Conservation (phyloP, 1,140 invertebrate species). For the Pemphigus obesinymphae region DNA sequence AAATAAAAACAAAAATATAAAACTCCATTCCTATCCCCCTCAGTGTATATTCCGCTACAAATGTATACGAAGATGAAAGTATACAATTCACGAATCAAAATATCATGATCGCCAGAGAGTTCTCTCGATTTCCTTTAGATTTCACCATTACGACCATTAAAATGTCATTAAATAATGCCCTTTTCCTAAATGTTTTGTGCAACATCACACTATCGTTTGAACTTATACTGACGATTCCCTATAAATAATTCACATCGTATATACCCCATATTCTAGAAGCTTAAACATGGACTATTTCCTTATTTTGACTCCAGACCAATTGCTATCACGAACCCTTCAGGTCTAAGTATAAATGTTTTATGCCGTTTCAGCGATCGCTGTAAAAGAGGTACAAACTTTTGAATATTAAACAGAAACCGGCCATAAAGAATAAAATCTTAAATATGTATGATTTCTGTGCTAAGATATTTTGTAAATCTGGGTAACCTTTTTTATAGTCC, state of each 20-base stretch:
- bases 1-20: no score
- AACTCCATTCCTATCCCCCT: background rate
- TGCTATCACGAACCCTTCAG: background rate
- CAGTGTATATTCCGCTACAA: background rate
- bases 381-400: background rate
- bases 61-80: background rate
- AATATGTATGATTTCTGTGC: background rate
- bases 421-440: background rate
- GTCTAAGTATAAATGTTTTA: constrained; percentile 32
- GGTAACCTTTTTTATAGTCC: background rate
- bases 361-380: background rate
- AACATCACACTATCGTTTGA: background rate
- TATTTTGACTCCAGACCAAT: constrained; percentile 15
- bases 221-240: background rate
- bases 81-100: background rate
- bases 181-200: constrained; percentile 13
- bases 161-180: constrained; percentile 29
- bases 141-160: background rate
- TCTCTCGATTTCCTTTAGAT: background rate
- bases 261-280: constrained; percentile 4
- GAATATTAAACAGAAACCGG: constrained; percentile 14
- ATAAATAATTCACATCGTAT: constrained; percentile 34
- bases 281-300: constrained; percentile 14
- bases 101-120: background rate
- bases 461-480: background rate